phyloP scores from a whole-genome alignment of 2,797 vertebrate species.

The Notolepis coatsorum region DNA sequence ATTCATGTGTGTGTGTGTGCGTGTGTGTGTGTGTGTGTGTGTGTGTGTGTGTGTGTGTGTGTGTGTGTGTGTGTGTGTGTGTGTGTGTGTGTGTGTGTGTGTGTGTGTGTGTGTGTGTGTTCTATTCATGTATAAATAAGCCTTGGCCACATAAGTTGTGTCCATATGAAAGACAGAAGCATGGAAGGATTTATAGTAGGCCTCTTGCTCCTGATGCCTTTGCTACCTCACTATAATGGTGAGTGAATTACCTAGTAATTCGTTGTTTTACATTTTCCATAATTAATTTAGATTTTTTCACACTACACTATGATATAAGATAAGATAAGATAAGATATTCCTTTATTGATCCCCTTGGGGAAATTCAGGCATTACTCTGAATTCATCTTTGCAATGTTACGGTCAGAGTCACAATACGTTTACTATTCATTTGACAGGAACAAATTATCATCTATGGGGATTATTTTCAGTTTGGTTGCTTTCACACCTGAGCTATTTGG shows the following conservation, averaged over 20 bases:
- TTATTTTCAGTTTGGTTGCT: too few species aligned
- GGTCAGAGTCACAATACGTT: too few species aligned
- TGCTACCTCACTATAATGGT: slow-evolving; percentile 28
- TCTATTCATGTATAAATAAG: background rate
- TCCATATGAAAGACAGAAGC: slow-evolving; percentile 17
- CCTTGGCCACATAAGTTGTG: background rate
- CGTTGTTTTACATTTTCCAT: too few species aligned
- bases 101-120: background rate
- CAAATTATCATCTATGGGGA: too few species aligned
- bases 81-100: background rate
- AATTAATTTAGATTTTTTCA: too few species aligned
- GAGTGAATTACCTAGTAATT: slow-evolving; percentile 25
- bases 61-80: background rate
- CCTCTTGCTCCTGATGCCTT: slow-evolving; percentile 17
- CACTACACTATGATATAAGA: too few species aligned
- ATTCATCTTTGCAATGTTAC: too few species aligned
- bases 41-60: background rate
- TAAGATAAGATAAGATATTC: too few species aligned
- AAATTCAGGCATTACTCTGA: too few species aligned
- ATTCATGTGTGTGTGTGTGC: background rate
- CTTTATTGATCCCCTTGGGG: too few species aligned
- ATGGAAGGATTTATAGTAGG: slow-evolving; percentile 33
- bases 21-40: background rate
- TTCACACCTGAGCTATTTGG: too few species aligned
- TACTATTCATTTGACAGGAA: too few species aligned